These are phyloP conservation scores for Pyrgilauda ruficollis DNA, from an alignment of 2,113 vertebrate species.

Conservation along the genomic window DNA sequence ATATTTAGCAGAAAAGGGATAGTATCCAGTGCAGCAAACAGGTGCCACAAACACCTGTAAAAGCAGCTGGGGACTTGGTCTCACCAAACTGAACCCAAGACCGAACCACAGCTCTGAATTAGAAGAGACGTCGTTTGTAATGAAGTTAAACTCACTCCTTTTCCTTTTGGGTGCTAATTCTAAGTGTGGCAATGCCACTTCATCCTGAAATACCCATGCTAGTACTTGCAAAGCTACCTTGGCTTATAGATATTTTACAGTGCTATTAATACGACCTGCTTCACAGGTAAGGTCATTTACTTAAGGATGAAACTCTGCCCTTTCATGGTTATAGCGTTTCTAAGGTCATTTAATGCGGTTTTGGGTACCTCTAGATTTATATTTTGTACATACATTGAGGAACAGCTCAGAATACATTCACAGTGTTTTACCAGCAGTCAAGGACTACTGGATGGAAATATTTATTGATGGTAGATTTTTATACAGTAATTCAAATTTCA, in stretches of 20 bases:
- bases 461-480: constrained; percentile 6
- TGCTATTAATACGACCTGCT: background rate
- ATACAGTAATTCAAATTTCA: constrained; percentile 13
- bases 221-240: background rate
- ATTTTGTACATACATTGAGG: background rate
- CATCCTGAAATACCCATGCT: background rate
- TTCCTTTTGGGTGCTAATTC: background rate
- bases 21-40: background rate
- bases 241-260: background rate
- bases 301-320: background rate
- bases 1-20: background rate
- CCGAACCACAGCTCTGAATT: background rate
- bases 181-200: background rate
- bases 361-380: background rate
- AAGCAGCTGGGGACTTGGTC: background rate
- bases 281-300: background rate
- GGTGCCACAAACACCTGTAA: background rate
- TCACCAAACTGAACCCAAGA: background rate
- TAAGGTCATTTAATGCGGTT: background rate
- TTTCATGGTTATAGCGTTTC: background rate
- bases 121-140: background rate
- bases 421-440: background rate
- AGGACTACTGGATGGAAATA: background rate
- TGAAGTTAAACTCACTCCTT: background rate
- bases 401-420: background rate